These are phyloP conservation scores for Phymanthus crucifer DNA, from an alignment of 92 coral and sea anemone species.

Conservation along the genomic window DNA sequence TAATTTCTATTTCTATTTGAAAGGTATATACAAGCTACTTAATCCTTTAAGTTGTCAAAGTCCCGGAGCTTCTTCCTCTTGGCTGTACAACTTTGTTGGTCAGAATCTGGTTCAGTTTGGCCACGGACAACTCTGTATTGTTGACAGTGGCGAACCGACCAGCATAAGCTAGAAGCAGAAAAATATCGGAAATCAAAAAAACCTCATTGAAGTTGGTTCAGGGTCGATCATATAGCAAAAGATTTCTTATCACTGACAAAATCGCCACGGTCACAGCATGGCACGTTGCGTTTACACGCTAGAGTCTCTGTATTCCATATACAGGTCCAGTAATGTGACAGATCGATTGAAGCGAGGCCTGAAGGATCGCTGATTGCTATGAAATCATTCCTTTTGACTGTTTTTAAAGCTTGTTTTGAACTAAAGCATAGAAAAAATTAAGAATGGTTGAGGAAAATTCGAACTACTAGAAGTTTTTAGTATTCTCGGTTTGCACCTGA, in stretches of 20 bases:
- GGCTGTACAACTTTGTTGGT: slow-evolving; percentile 47
- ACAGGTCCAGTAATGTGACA: not conserved
- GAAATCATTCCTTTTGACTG: not conserved
- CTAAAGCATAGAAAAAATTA: not conserved
- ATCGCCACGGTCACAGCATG: slow-evolving; percentile 5
- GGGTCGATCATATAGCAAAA: not conserved
- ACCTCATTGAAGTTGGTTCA: not conserved
- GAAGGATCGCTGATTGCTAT: slow-evolving; percentile 3
- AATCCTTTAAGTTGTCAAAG: slow-evolving; percentile 6
- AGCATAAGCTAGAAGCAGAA: slow-evolving; percentile 29
- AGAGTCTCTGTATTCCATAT: not conserved
- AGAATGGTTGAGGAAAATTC: not conserved
- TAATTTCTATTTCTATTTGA: not conserved
- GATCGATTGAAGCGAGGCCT: not conserved
- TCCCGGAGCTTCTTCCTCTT: slow-evolving; percentile 38
- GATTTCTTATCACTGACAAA: not conserved
- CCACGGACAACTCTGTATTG: slow-evolving; percentile 17
- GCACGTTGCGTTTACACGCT: not conserved
- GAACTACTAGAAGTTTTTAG: not conserved
- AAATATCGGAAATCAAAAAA: not conserved
- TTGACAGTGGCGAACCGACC: slow-evolving; percentile 30
- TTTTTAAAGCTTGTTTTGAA: not conserved
- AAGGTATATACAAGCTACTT: not conserved
- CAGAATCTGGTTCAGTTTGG: slow-evolving; percentile 36
- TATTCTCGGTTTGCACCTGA: not conserved